Evolutionary conservation across 2,113 vertebrate species (phyloP).

Genomic region (Pituophis catenifer): DNA sequence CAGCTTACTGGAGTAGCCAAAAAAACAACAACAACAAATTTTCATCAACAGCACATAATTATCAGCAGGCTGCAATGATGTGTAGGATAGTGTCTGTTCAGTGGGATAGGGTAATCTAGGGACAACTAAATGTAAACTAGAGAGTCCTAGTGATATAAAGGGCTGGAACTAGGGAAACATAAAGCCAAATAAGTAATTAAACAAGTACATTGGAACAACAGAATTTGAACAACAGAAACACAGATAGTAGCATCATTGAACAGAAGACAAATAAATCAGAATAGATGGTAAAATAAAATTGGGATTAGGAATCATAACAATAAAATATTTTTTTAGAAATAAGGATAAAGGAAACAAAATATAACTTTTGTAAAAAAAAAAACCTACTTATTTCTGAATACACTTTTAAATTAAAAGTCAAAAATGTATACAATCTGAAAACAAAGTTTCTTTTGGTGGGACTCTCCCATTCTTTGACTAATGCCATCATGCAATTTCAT

Average conservation of each 20-base stretch:
- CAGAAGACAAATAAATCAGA: not conserved
- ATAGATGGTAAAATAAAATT: not conserved
- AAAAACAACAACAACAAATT: not conserved
- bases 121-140: not conserved
- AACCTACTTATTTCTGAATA: not conserved
- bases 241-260: not conserved
- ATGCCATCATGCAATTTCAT: no score
- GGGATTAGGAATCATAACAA: not conserved
- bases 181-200: not conserved
- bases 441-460: not conserved
- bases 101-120: not conserved
- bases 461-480: not conserved
- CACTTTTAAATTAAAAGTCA: not conserved
- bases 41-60: not conserved
- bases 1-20: not conserved
- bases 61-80: not conserved
- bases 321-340: not conserved
- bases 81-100: not conserved
- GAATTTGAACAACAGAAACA: not conserved
- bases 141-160: not conserved
- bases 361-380: not conserved
- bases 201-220: not conserved
- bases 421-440: not conserved
- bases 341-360: not conserved
- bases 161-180: not conserved